These are phyloP conservation scores for Lingula anatina DNA, from an alignment of 2,888 invertebrate genomes.

Conservation along the genomic window DNA sequence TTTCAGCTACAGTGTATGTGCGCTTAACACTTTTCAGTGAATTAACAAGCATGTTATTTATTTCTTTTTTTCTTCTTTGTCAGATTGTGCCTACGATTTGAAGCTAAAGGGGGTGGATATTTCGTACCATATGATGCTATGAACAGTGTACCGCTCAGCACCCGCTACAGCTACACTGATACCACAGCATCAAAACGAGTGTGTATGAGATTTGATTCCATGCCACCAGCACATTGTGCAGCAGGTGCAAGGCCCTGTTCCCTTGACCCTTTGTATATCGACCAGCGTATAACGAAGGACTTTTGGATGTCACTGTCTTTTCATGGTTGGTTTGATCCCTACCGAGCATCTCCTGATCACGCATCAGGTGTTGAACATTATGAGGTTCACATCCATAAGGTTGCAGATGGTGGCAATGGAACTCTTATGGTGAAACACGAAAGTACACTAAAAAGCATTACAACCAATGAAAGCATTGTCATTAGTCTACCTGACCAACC, in stretches of 20 bases:
- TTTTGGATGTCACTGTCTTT: too few species aligned
- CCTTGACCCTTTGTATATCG: not conserved
- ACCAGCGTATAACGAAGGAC: not conserved
- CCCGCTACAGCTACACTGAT: too few species aligned
- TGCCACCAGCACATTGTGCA: constrained; percentile 1
- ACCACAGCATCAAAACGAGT: not conserved
- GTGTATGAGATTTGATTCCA: constrained; percentile 3
- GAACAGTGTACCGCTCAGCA: too few species aligned
- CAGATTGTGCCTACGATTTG: too few species aligned
- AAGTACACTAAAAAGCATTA: not conserved
- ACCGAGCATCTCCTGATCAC: constrained; percentile 10
- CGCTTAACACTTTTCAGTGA: too few species aligned
- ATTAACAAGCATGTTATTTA: too few species aligned
- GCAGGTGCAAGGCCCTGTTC: not conserved
- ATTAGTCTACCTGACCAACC: constrained; percentile 3
- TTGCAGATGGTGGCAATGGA: not conserved
- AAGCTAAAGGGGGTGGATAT: too few species aligned
- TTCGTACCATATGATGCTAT: too few species aligned
- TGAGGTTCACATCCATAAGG: constrained; percentile 8
- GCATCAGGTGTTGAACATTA: constrained; percentile 16
- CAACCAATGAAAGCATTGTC: not conserved
- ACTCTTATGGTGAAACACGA: not conserved
- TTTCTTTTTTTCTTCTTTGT: too few species aligned
- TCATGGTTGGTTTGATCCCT: constrained; percentile 16
- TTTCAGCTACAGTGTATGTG: too few species aligned